Evolutionary conservation across 2,113 vertebrate species (phyloP).

Genomic region (Budorcas taxicolor): DNA sequence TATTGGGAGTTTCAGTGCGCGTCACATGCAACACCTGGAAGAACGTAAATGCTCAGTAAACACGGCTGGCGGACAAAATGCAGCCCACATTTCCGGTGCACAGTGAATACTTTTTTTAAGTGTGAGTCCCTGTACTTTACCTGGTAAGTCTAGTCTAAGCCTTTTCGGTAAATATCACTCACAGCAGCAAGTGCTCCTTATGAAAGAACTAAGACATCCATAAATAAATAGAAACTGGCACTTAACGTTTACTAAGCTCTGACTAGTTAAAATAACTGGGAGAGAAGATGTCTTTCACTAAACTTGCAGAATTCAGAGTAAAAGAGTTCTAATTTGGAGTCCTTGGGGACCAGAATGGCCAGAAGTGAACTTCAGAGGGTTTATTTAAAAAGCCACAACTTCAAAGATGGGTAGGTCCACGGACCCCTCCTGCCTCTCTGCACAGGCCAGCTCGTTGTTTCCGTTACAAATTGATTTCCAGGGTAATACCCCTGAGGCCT

Average conservation of each 20-base stretch:
- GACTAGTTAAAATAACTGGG: not conserved
- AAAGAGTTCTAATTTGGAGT: not conserved
- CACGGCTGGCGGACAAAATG: not conserved
- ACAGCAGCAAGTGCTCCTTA: not conserved
- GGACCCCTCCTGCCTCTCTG: accelerated
- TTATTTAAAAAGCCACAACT: not conserved
- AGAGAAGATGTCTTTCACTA: not conserved
- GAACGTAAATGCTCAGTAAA: not conserved
- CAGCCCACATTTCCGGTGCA: not conserved
- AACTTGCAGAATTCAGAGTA: not conserved
- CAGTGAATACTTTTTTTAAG: not conserved
- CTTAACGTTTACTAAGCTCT: not conserved
- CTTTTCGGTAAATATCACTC: not conserved
- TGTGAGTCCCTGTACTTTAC: not conserved
- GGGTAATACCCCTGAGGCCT: not conserved
- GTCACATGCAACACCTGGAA: not conserved
- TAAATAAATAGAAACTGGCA: not conserved
- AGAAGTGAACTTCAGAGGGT: not conserved
- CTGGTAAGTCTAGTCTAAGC: not conserved
- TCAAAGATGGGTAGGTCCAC: not conserved
- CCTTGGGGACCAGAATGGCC: not conserved
- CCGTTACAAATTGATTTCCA: not conserved
- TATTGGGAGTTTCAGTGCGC: accelerated
- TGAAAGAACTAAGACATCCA: not conserved
- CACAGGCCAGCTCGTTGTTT: accelerated